These are phyloP conservation scores for Drosophila auraria DNA, from an alignment of 1,140 invertebrate genomes.

Conservation along the genomic window DNA sequence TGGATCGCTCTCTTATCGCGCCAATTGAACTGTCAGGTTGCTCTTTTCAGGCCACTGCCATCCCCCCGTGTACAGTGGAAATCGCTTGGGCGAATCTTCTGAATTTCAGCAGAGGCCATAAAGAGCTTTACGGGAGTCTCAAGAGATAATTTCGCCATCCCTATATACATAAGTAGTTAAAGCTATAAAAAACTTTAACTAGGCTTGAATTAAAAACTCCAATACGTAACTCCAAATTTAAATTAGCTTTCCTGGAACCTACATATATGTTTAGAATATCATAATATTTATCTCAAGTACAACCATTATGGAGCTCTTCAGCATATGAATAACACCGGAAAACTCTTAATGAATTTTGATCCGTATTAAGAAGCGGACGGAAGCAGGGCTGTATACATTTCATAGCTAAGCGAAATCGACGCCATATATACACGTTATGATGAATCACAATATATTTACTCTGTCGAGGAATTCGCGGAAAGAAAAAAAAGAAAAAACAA, in stretches of 20 bases:
- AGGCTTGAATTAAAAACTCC: too few relatives aligned
- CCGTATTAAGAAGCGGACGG: not conserved
- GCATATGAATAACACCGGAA: not conserved
- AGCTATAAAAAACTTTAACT: too few relatives aligned
- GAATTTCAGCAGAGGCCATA: too few relatives aligned
- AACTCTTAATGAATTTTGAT: not conserved
- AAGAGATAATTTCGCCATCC: too few relatives aligned
- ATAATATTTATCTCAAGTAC: too few relatives aligned
- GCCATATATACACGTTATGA: not conserved
- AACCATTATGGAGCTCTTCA: not conserved
- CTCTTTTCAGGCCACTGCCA: conserved; percentile 4
- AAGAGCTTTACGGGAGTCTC: too few relatives aligned
- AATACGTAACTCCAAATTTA: too few relatives aligned
- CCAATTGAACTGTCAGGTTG: conserved; percentile 48
- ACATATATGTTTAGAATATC: not conserved
- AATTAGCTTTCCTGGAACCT: not conserved
- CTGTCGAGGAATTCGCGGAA: not conserved
- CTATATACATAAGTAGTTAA: too few relatives aligned
- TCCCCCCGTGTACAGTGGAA: conserved; percentile 20
- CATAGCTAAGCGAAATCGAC: not conserved
- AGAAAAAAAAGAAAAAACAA: not conserved
- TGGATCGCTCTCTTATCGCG: conserved; percentile 48
- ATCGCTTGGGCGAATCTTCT: not conserved
- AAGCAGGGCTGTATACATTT: not conserved
- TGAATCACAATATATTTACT: conserved; percentile 14